These are phyloP conservation scores for Parambassis ranga DNA, from an alignment of 2,797 vertebrate species.

Conservation along the genomic window DNA sequence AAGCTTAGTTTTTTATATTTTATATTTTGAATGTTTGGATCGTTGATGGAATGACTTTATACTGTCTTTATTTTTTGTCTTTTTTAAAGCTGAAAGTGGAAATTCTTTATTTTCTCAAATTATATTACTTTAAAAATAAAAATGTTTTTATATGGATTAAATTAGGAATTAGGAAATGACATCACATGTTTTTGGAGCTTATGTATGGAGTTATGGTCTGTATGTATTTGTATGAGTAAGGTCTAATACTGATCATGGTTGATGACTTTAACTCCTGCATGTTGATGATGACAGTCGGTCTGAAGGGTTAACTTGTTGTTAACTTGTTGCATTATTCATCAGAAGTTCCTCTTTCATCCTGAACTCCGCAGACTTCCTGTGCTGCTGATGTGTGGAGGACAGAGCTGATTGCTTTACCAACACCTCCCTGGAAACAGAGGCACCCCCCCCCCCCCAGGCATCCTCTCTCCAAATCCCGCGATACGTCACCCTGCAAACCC, in stretches of 20 bases:
- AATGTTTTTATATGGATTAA: too few relatives aligned
- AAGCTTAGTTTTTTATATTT: too few relatives aligned
- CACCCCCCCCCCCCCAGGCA: constrained; percentile 2
- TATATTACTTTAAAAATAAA: background rate
- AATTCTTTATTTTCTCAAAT: background rate
- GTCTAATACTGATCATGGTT: too few relatives aligned
- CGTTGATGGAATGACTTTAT: too few relatives aligned
- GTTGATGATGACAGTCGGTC: too few relatives aligned
- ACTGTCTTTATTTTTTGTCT: too few relatives aligned
- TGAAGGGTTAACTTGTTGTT: too few relatives aligned
- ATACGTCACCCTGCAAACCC: constrained; percentile 1
- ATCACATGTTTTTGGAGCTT: background rate
- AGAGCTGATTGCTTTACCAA: background rate
- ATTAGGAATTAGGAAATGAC: background rate
- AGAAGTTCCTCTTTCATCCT: background rate
- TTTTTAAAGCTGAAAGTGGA: background rate
- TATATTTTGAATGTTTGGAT: too few relatives aligned
- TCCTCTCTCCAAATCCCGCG: constrained; percentile 21
- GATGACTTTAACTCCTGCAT: too few relatives aligned
- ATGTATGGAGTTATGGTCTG: too few relatives aligned
- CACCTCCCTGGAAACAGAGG: constrained; percentile 40
- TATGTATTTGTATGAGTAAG: too few relatives aligned
- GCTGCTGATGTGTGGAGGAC: constrained; percentile 9
- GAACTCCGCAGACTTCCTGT: too few relatives aligned
- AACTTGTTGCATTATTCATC: background rate